A percentile compares a stretch with the other conserved stretches of the same genome.
Conservation (phyloP, 2,113 vertebrate genomes). For the Epinephelus fuscoguttatus region DNA sequence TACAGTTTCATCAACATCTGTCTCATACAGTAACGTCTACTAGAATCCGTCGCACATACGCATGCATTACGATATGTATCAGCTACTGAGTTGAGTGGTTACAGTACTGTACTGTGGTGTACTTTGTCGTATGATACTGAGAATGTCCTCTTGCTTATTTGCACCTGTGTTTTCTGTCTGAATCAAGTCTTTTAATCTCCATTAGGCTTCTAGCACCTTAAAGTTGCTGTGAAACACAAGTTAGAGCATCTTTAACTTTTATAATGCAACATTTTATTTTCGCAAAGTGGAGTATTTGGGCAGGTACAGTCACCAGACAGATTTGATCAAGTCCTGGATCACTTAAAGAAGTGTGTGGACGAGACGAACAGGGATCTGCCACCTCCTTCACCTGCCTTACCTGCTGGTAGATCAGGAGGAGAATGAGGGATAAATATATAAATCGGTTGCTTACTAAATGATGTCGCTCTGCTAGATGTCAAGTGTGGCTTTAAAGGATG, state of each 20-base stretch:
- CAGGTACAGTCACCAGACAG: neutral
- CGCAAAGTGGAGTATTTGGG: neutral
- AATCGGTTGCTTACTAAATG: neutral
- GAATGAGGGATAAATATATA: neutral
- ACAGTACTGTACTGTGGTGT: neutral
- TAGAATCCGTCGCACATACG: neutral
- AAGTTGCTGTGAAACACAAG: neutral
- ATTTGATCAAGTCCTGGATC: too few species aligned
- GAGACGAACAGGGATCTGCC: neutral
- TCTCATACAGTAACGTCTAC: neutral
- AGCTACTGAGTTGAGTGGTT: neutral
- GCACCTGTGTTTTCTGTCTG: neutral
- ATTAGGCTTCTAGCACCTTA: constrained; percentile 3
- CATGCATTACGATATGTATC: neutral
- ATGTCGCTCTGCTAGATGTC: too few species aligned
- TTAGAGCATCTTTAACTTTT: neutral
- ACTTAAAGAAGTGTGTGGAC: neutral
- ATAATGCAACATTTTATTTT: neutral
- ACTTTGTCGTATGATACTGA: neutral
- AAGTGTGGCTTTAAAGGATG: neutral
- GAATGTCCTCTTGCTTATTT: neutral
- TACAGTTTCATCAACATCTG: neutral
- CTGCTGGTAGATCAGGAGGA: neutral
- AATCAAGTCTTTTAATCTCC: neutral
- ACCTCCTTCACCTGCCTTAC: neutral